Evolutionary conservation across 1,140 invertebrate genomes (phyloP), one percentile per base, ranked within the genome.

Genomic region (Brachionus calyciflorus): DNA sequence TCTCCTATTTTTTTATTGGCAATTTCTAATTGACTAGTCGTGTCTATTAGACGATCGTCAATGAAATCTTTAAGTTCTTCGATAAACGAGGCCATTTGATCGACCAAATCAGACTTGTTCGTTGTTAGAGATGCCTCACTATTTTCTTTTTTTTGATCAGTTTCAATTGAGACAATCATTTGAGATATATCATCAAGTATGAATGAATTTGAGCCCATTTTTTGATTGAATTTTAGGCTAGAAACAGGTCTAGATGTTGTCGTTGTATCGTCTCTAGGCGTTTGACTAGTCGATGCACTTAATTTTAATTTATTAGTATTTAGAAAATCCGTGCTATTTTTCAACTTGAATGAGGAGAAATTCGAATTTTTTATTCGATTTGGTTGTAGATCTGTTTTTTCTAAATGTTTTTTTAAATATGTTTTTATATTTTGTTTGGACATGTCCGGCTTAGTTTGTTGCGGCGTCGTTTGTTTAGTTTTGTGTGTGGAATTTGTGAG

Each of bases 31-130:
- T 65, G 60, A 44, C 60, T 65, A 2, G 60, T 65, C 9, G 60
- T 65, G 40, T 65, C 60, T 17, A 65, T 65, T 12, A 65, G n/a
- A 26, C 60, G 40, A 24, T 65, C 60, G 21, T 65, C 60, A 14
- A 65, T 65, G 19, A 65, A 65, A 24, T 65, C 60, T 24, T 65
- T 65, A 10, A 65, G 60, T 21, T 65, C 60, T 14, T 65, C 60
- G 7, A 65, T 65, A 24, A 65, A 65, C 17, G 60, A 65, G 10
- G 60, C 60, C 60, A 65, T 65, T 37, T 65, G 60, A 21, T 65
- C 60, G 3, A 65, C 60, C 9, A 65, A 19, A 41, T 65, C 40
- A 6, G 40, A 26, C 17, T 65, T 65, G 37, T 65, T 65, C 19
- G 40, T 44, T n/a, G n/a, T n/a, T 21, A 60, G 6, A 14, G 55